These are phyloP conservation scores for Gryllus bimaculatus DNA, from an alignment of 1,140 invertebrate genomes.

Conservation along the genomic window DNA sequence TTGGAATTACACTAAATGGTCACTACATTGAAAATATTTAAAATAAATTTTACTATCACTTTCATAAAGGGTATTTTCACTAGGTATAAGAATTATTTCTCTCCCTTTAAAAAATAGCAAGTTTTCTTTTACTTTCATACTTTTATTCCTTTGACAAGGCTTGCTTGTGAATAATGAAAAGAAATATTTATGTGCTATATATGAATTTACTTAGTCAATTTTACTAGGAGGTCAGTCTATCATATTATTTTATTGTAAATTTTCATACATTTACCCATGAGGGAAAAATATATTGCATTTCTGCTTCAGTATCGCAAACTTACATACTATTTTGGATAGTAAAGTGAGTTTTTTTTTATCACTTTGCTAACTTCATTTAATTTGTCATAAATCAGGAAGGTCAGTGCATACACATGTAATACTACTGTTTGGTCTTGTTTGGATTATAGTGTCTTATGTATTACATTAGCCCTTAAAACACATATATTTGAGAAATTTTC, in stretches of 20 bases:
- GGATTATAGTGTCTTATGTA: background rate
- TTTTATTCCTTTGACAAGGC: background rate
- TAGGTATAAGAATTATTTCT: background rate
- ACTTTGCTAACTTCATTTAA: background rate
- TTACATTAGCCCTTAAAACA: background rate
- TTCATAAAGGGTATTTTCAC: background rate
- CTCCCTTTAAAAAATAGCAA: background rate
- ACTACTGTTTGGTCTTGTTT: background rate
- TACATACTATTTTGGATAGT: background rate
- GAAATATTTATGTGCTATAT: background rate
- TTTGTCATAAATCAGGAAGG: background rate
- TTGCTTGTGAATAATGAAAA: background rate
- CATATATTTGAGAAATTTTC: background rate
- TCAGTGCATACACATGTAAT: background rate
- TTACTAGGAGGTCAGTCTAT: background rate
- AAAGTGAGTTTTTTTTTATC: background rate
- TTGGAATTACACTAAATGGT: background rate
- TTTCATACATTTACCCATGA: background rate
- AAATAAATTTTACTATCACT: background rate
- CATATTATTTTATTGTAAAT: constrained; percentile 2
- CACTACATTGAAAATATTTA: background rate
- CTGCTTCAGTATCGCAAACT: background rate
- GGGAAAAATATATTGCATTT: constrained; percentile 1
- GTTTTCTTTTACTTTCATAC: background rate
- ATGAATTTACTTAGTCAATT: background rate